Evolutionary conservation across 1,140 invertebrate species (phyloP).

Genomic region (Hestina assimilis): DNA sequence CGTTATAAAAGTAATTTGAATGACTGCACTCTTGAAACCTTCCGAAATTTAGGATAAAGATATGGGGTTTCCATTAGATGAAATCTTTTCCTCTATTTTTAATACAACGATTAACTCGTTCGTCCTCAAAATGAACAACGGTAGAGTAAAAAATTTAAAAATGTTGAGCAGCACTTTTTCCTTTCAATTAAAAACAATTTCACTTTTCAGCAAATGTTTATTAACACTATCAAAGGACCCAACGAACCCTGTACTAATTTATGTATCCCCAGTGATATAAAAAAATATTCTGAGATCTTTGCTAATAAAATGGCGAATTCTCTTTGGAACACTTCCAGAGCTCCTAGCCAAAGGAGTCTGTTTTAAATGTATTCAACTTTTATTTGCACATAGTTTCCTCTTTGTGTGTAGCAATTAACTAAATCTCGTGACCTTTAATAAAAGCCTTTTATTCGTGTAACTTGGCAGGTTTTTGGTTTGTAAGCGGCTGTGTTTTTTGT

Average conservation of each 20-base stretch:
- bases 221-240: background rate
- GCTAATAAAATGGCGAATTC: conserved; percentile 19
- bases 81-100: no score
- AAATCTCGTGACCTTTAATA: conserved; percentile 19
- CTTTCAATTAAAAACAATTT: no score
- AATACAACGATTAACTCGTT: no score
- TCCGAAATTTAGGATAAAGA: no score
- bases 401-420: conserved; percentile 17
- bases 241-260: background rate
- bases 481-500: background rate
- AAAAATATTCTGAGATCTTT: conserved; percentile 21
- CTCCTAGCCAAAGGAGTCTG: conserved; percentile 11
- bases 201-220: no score
- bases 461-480: background rate
- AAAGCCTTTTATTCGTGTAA: conserved; percentile 5
- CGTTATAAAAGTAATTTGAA: no score
- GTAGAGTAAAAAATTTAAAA: no score
- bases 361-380: conserved; percentile 8
- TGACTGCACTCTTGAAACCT: no score
- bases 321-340: conserved; percentile 26
- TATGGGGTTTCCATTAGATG: no score
- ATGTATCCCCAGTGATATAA: background rate
- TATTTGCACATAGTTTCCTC: conserved; percentile 15
- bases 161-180: no score
- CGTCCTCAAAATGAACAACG: no score